These are phyloP conservation scores for Arctopsyche grandis DNA, from an alignment of 1,140 invertebrate genomes.

Conservation along the genomic window DNA sequence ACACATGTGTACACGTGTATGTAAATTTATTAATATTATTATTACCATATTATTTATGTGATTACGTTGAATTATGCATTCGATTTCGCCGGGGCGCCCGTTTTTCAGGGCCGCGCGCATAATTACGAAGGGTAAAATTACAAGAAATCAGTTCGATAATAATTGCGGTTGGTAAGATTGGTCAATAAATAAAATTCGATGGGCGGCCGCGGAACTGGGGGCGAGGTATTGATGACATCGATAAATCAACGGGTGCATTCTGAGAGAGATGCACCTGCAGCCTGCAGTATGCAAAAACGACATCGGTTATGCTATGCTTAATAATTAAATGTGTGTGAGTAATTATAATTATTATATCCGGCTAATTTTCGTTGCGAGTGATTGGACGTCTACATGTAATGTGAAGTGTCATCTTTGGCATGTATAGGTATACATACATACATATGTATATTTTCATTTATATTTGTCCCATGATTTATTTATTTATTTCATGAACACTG, in stretches of 20 bases:
- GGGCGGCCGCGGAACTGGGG: not conserved
- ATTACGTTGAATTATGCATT: conserved; percentile 20
- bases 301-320: not conserved
- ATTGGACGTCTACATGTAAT: no score
- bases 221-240: conserved; percentile 27
- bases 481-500: no score
- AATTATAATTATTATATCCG: no score
- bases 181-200: conserved; percentile 32
- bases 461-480: no score
- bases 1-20: no score
- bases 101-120: not conserved
- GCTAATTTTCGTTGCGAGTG: no score
- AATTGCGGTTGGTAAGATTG: conserved; percentile 11
- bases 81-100: conserved; percentile 2
- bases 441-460: no score
- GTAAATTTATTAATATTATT: not conserved
- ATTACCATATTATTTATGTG: conserved; percentile 12
- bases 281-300: not conserved
- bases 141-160: conserved; percentile 27
- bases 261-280: conserved; percentile 1
- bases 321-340: no score
- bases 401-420: no score
- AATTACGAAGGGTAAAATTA: conserved; percentile 11
- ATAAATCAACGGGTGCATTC: conserved; percentile 38
- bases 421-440: no score